Conservation (phyloP, 1,140 invertebrate genomes). For the Ceratitis capitata region DNA sequence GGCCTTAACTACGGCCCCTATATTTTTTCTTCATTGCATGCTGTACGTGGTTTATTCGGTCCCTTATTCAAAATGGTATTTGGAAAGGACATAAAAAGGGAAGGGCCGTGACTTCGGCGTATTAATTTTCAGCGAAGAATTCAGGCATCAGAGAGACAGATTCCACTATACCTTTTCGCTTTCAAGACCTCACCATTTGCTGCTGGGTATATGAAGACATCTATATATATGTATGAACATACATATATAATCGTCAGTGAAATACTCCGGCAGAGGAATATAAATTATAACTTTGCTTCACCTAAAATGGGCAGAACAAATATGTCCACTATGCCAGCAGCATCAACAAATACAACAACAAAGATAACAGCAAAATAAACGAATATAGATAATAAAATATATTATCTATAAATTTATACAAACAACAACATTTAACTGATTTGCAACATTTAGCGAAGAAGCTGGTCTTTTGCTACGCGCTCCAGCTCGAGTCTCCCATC, state of each 20-base stretch:
- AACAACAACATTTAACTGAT: not conserved
- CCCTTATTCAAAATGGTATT: no score
- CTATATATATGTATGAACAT: no score
- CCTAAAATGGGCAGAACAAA: conserved; percentile 35
- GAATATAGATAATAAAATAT: conserved; percentile 1
- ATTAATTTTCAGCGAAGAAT: no score
- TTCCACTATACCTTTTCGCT: no score
- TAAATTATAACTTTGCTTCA: conserved; percentile 27
- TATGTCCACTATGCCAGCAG: not conserved
- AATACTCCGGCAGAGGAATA: not conserved
- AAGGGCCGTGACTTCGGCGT: no score
- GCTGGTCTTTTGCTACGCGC: not conserved
- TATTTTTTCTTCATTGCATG: no score
- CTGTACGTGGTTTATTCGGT: no score
- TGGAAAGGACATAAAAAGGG: no score
- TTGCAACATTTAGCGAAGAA: not conserved
- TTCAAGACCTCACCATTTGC: no score
- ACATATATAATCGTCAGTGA: not conserved
- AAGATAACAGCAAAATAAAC: not conserved
- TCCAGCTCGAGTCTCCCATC: no score
- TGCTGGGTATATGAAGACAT: not conserved
- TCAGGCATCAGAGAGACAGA: no score
- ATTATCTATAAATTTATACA: not conserved
- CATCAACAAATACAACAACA: not conserved
- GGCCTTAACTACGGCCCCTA: no score